Conservation (phyloP, 2,797 vertebrate genomes). For the Macroramphosus scolopax region DNA sequence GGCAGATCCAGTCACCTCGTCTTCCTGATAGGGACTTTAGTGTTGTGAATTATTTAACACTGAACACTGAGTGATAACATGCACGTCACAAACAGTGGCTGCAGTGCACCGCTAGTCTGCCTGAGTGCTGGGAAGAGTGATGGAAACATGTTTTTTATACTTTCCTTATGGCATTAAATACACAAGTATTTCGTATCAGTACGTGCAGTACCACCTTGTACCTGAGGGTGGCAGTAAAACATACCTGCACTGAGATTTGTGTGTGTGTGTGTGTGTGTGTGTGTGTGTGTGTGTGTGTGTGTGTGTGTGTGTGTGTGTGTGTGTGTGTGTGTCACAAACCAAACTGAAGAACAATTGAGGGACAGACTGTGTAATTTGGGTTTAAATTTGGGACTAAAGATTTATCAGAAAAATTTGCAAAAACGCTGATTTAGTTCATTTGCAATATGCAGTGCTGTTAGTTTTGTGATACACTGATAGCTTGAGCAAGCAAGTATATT, state of each 20-base stretch:
- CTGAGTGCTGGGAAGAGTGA: constrained; percentile 1
- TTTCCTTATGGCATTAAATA: neutral
- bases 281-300: neutral
- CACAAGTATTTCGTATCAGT: too few relatives aligned
- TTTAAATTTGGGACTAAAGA: too few relatives aligned
- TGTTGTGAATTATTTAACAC: constrained; percentile 36
- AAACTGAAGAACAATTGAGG: too few relatives aligned
- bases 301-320: neutral
- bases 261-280: neutral
- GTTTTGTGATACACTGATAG: constrained; percentile 14
- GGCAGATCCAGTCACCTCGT: constrained; percentile 17
- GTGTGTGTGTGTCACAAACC: too few relatives aligned
- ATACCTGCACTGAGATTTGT: constrained; percentile 23
- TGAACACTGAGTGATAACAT: constrained; percentile 34
- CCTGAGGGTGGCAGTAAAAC: constrained; percentile 74
- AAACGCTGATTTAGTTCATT: neutral
- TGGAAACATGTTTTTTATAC: too few relatives aligned
- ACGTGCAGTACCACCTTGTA: constrained; percentile 18
- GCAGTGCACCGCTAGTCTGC: constrained; percentile 25
- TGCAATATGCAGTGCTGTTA: constrained; percentile 15
- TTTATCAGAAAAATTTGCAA: too few relatives aligned
- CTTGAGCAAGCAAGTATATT: constrained; percentile 24
- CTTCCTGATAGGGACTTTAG: constrained; percentile 18
- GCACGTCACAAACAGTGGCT: constrained; percentile 44
- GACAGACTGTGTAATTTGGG: too few relatives aligned